Conservation (phyloP, 2,113 vertebrate genomes). For the Paralichthys olivaceus region DNA sequence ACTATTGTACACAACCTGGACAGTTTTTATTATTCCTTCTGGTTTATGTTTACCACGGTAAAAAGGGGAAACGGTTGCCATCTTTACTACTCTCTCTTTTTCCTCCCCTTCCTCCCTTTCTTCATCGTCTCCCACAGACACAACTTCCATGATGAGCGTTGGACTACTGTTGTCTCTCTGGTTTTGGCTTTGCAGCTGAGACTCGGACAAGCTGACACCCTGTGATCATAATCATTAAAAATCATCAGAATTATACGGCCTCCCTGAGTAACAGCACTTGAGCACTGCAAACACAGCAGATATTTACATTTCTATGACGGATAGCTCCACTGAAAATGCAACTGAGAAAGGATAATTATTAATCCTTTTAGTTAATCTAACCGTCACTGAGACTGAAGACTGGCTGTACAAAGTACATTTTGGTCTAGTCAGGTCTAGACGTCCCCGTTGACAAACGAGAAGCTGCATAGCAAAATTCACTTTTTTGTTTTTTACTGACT, state of each 20-base stretch:
- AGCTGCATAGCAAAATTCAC: too few relatives aligned
- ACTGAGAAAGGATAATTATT: too few relatives aligned
- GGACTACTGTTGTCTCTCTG: constrained; percentile 57
- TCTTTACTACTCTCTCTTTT: constrained; percentile 40
- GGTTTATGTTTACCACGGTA: constrained; percentile 46
- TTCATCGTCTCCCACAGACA: constrained; percentile 52
- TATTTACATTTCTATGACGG: not conserved
- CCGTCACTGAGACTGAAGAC: not conserved
- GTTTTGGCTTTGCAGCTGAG: constrained; percentile 42
- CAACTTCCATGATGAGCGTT: constrained; percentile 66
- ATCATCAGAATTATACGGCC: constrained; percentile 4
- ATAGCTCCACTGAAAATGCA: not conserved
- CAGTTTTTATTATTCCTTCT: not conserved
- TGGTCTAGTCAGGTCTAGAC: too few relatives aligned
- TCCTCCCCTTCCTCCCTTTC: constrained; percentile 50
- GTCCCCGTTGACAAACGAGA: too few relatives aligned
- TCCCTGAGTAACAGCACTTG: not conserved
- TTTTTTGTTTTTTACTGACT: not conserved
- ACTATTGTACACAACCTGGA: not conserved
- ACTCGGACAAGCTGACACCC: constrained; percentile 30
- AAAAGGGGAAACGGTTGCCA: constrained; percentile 16
- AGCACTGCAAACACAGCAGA: not conserved
- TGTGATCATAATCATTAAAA: constrained; percentile 46
- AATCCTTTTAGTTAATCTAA: not conserved
- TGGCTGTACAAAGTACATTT: too few relatives aligned